A percentile compares a stretch with the other conserved stretches of the same genome.
Evolutionary conservation across 1,140 invertebrate genomes (phyloP).

Genomic region (Solenopsis fugax): DNA sequence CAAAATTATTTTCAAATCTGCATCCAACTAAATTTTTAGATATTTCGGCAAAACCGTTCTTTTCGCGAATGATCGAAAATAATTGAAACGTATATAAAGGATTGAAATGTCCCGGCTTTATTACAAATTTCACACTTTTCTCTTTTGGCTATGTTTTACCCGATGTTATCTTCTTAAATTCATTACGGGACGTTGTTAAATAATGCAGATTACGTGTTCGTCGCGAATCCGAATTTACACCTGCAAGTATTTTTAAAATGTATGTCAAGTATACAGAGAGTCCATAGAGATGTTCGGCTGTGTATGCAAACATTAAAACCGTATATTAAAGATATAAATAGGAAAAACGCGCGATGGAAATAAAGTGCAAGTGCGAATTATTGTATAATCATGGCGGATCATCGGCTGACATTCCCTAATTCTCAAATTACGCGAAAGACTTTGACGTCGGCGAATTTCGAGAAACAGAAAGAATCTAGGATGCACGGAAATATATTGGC

Average conservation of each 20-base stretch:
- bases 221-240: slow-evolving; percentile 68
- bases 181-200: slow-evolving; percentile 49
- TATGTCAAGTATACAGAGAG: slow-evolving; percentile 76
- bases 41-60: no score
- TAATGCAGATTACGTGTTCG: slow-evolving; percentile 62
- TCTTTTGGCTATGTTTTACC: background rate
- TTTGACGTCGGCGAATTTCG: slow-evolving; percentile 42
- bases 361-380: slow-evolving; percentile 41
- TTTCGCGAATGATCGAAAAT: background rate
- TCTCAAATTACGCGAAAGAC: slow-evolving; percentile 15
- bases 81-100: background rate
- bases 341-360: slow-evolving; percentile 59
- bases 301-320: slow-evolving; percentile 19
- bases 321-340: slow-evolving; percentile 75
- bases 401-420: background rate
- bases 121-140: background rate
- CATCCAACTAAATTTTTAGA: no score
- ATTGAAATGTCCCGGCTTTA: background rate
- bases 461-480: slow-evolving; percentile 19
- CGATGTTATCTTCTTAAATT: slow-evolving; percentile 37
- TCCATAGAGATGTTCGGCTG: slow-evolving; percentile 70
- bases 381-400: slow-evolving; percentile 35
- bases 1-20: no score
- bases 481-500: slow-evolving; percentile 3
- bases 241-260: slow-evolving; percentile 77